phyloP scores from a whole-genome alignment of 2,888 invertebrate species.

The Smittia sp. region DNA sequence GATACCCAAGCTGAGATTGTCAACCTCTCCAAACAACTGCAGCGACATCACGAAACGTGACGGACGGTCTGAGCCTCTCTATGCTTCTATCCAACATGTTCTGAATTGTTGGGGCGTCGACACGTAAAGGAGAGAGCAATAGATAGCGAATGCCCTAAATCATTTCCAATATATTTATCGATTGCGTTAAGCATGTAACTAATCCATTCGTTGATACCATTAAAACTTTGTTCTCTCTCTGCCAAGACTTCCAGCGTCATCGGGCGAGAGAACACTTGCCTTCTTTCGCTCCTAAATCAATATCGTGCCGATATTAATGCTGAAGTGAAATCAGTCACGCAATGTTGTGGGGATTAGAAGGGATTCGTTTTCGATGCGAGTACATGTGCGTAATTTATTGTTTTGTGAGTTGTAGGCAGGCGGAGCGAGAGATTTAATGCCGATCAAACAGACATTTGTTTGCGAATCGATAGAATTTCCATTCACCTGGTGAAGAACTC shows the following conservation, averaged over 20 bases:
- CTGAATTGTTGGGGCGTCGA: neutral
- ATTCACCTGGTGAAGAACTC: too few relatives aligned
- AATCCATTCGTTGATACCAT: neutral
- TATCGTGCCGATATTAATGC: neutral
- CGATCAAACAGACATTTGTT: neutral
- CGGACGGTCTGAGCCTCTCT: too few relatives aligned
- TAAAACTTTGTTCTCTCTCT: too few relatives aligned
- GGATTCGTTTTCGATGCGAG: neutral
- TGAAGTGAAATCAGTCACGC: slow-evolving; percentile 11
- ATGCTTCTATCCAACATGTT: neutral
- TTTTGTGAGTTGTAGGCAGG: neutral
- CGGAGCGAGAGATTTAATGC: neutral
- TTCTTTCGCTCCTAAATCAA: neutral
- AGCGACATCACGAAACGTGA: too few relatives aligned
- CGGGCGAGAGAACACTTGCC: neutral
- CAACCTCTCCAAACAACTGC: too few relatives aligned
- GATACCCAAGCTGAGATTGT: too few relatives aligned
- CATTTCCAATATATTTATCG: slow-evolving; percentile 21
- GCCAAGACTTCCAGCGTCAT: neutral
- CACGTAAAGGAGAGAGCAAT: neutral
- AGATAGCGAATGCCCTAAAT: neutral
- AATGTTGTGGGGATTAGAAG: slow-evolving; percentile 20
- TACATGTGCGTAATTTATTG: slow-evolving; percentile 16
- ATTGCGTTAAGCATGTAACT: slow-evolving; percentile 3
- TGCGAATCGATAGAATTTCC: neutral